Evolutionary conservation across 1,140 invertebrate genomes (phyloP), one percentile per base, ranked within the genome.

Genomic region (Trichonephila clavata): DNA sequence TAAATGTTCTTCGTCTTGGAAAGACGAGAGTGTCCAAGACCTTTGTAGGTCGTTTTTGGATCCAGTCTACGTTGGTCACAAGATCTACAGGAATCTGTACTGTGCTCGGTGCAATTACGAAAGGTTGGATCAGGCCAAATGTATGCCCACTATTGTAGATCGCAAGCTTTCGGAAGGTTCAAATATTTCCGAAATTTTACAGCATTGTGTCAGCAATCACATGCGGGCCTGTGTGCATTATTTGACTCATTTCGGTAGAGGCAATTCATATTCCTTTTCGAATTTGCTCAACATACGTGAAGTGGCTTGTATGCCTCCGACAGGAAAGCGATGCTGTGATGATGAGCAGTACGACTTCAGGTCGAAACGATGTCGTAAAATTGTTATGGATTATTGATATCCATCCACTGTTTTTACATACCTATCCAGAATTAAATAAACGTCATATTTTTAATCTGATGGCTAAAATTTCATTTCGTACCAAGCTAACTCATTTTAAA

Each of bases 31-130:
- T 2, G 27, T 39, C n/a, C 14, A 57, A 14, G 18, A 60, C 0
- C 71, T 81, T 0, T 90, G 88, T 20, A 21, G 6, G 2, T 24
- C 50, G 4, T 90, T 59, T 21, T 16, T 59, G 16, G 88, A 90
- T 13, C 68, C 71, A 8, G 50, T 90, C 6, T 90, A 21, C 43
- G 20, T 60, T 21, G 43, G 14, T 6, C 43, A 90, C 1, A 77
- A 59, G 7, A 43, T 90, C 21, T 90, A 90, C 88, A 90, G 71
- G 16, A 90, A 90, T 43, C 2, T 59, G 7, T 60, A 80, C 24
- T 90, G 88, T 24, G 88, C 68, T 6, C 21, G 81, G 24, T 90
- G 88, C 57, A 90, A 90, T 16, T 90, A 59, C 13, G 32, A 60
- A 6, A 80, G 10, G 1, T 0, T 60, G 43, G 43, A 80, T 18